Evolutionary conservation across 2,113 vertebrate species (phyloP).

Genomic region (Ptyas mucosa): DNA sequence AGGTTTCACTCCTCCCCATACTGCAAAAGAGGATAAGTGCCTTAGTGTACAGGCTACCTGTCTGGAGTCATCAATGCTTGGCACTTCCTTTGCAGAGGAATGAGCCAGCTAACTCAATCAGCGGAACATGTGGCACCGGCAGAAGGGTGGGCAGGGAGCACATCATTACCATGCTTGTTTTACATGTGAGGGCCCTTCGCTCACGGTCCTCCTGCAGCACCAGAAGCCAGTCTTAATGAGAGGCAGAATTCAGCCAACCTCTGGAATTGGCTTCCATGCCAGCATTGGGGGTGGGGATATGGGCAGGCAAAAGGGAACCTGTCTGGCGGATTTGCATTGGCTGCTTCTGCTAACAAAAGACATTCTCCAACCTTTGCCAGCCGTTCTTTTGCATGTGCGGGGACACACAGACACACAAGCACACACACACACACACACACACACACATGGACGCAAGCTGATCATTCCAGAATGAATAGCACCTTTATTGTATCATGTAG

Average conservation of each 20-base stretch:
- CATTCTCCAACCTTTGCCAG: neutral
- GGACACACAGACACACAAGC: neutral
- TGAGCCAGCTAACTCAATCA: constrained; percentile 43
- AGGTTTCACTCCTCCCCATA: neutral
- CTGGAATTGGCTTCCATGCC: neutral
- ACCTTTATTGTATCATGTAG: neutral
- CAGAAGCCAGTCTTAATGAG: neutral
- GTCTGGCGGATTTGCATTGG: too few relatives aligned
- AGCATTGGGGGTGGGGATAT: neutral
- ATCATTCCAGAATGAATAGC: neutral
- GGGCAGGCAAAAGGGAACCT: too few relatives aligned
- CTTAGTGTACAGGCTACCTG: neutral
- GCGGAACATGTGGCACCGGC: constrained; percentile 26
- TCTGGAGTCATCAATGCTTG: constrained; percentile 46
- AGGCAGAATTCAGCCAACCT: neutral
- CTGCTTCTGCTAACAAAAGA: neutral
- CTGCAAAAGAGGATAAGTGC: constrained; percentile 27
- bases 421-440: neutral
- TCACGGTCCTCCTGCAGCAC: neutral
- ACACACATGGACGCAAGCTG: neutral
- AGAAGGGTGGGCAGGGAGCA: constrained; percentile 23
- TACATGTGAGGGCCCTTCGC: constrained; percentile 11
- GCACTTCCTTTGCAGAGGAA: constrained; percentile 39
- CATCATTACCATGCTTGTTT: constrained; percentile 25
- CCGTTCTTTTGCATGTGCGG: neutral